Conservation (phyloP, 2,797 vertebrate genomes). For the Psittacula echo region DNA sequence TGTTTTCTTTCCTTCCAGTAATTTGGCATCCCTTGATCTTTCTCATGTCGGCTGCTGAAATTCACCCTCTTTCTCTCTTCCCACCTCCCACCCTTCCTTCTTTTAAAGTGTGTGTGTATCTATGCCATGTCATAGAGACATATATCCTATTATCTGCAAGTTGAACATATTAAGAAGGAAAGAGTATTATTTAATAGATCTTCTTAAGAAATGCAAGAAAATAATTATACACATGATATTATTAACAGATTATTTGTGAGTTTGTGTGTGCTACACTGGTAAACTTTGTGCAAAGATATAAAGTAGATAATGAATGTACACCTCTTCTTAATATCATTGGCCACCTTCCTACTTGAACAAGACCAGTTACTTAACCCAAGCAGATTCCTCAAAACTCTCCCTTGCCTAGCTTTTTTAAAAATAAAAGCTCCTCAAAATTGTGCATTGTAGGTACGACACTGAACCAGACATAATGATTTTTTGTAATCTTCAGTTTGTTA, state of each 20-base stretch:
- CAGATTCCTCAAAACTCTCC: not conserved
- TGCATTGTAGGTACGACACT: not conserved
- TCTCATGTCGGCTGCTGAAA: not conserved
- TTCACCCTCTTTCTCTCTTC: not conserved
- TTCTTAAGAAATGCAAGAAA: not conserved
- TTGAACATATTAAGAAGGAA: not conserved
- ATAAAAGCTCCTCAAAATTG: not conserved
- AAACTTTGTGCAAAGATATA: not conserved
- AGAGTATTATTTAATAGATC: not conserved
- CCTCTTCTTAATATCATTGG: not conserved
- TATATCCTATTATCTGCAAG: not conserved
- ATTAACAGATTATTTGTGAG: constrained; percentile 17
- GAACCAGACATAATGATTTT: not conserved
- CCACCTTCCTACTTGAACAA: not conserved
- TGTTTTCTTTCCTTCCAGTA: constrained; percentile 45
- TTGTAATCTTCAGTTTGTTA: not conserved
- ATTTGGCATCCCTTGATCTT: constrained; percentile 52
- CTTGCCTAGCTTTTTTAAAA: not conserved
- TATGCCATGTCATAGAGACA: not conserved
- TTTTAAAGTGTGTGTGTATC: not conserved
- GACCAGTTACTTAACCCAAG: not conserved
- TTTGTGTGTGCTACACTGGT: not conserved
- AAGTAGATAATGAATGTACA: not conserved
- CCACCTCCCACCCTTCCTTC: not conserved
- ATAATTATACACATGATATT: not conserved